These are phyloP conservation scores for Rhodeus uyekii DNA, from an alignment of 2,797 vertebrate genomes.

Conservation along the genomic window DNA sequence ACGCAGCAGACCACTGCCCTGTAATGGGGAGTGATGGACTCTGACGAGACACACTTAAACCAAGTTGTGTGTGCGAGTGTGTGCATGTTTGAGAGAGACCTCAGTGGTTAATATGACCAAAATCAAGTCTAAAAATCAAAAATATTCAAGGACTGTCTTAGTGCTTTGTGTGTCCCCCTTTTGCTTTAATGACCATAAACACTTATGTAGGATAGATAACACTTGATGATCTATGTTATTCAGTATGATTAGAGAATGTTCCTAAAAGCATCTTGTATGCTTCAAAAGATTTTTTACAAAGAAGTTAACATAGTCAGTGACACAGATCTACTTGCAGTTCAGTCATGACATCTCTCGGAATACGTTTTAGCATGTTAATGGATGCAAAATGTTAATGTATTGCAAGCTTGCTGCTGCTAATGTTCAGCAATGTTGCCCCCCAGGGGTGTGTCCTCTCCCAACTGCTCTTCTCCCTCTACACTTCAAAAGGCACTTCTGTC, in stretches of 20 bases:
- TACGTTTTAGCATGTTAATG: not conserved
- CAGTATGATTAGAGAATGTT: not conserved
- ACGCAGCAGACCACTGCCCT: constrained; percentile 71
- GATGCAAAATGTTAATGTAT: not conserved
- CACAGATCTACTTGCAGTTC: not conserved
- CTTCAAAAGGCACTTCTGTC: too few species aligned
- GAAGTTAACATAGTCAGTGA: not conserved
- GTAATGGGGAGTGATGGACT: constrained; percentile 69
- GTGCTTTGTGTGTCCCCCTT: not conserved
- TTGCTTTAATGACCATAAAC: too few species aligned
- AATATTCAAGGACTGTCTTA: not conserved
- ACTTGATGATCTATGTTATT: not conserved
- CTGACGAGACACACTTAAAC: constrained; percentile 69
- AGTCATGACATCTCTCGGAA: not conserved
- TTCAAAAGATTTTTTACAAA: not conserved
- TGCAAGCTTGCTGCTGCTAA: not conserved
- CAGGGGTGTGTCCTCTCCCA: too few species aligned
- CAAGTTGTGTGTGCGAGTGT: too few species aligned
- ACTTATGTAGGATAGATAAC: not conserved
- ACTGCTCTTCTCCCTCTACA: too few species aligned
- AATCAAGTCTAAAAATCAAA: not conserved
- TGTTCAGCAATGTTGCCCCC: too few species aligned
- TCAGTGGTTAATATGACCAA: not conserved
- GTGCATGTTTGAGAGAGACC: constrained; percentile 10
- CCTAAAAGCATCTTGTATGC: not conserved